Evolutionary conservation across 2,113 vertebrate species (phyloP).

Genomic region (Psittacus erithacus): DNA sequence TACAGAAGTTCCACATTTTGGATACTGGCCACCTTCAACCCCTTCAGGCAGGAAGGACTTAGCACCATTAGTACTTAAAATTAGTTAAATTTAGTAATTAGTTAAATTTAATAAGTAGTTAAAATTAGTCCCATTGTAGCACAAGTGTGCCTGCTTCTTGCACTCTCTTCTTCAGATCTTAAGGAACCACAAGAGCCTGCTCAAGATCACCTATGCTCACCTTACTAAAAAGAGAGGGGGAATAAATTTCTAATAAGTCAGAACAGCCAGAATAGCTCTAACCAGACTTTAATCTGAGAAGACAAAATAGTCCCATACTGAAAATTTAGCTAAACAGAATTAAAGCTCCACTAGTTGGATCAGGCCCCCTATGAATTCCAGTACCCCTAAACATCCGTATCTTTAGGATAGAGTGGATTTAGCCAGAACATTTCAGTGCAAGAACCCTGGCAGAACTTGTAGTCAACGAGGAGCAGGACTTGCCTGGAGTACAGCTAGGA

Average conservation of each 20-base stretch:
- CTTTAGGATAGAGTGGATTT: not conserved
- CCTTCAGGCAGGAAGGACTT: not conserved
- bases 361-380: not conserved
- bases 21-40: not conserved
- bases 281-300: not conserved
- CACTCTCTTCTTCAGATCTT: not conserved
- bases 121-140: not conserved
- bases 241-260: not conserved
- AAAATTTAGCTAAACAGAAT: not conserved
- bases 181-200: not conserved
- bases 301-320: not conserved
- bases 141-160: not conserved
- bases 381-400: fast-evolving
- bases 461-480: not conserved
- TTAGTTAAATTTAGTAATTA: no score
- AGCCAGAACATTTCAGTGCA: not conserved
- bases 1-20: not conserved
- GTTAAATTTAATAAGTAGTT: no score
- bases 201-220: not conserved
- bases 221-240: not conserved
- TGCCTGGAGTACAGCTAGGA: not conserved
- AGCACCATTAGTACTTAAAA: not conserved
- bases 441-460: not conserved
- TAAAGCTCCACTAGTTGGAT: not conserved
- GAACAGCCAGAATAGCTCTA: not conserved